Base-by-base conservation (phyloP, 2,113 vertebrate species). In the Xenopus borealis region DNA sequence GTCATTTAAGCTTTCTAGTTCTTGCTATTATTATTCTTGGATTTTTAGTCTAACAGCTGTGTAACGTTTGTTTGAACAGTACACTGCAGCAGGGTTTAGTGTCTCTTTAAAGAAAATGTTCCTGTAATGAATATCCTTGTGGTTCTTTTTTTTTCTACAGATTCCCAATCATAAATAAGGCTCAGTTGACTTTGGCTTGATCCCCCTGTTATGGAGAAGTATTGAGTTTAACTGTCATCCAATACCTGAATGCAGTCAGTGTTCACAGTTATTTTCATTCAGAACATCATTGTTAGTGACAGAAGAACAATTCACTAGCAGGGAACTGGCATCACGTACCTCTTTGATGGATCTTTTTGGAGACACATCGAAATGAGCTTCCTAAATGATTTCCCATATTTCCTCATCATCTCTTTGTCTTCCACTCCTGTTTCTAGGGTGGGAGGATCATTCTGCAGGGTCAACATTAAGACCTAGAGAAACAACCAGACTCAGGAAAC, bases 331-430 rank as follows among this genome's bases (percentile, higher is more conserved):
- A 50, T 55, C 16, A 85, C 89, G 66, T 90, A 99, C 97, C 97
- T 98, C 88, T 99, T 99, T 68, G 94, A 94, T 83, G 97, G 97
- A 83, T 99, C 97, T 91, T 99, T 99, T 85, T 99, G 97, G 91
- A 99, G 95, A 90, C 97, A 99, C 90, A 96, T 90, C 62, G 95
- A 93, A 87, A 99, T 98, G 71, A 99, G 88, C 88, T 99, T 99
- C 84, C 97, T 92, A 89, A 99, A 98, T 40, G 97, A 99, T 89
- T 99, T 99, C 79, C 97, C 97, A 13, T 99, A 99, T 85, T 95
- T 99, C 83, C 98, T 98, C 64, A 96, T 91, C 91, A 94, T 92
- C 81, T 99, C 97, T 84, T 98, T 98, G 88, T 99, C 97, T 81
- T 99, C 97, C 58, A 99, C 84, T 11, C 96, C 96, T 0, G 95